Evolutionary conservation across 2,888 invertebrate genomes (phyloP).

Genomic region (Tromatobia lineatoria): DNA sequence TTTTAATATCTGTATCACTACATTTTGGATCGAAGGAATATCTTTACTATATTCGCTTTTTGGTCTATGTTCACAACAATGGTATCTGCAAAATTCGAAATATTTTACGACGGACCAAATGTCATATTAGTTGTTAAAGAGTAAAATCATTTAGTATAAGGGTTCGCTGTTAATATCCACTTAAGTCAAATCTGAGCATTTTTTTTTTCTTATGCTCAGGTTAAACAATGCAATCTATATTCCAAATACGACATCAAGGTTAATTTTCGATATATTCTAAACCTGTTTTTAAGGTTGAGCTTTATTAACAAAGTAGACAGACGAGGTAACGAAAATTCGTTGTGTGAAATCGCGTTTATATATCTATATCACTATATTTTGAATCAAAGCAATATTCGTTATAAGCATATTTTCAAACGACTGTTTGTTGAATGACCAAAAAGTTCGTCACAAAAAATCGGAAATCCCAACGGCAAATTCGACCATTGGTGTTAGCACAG

Average conservation of each 20-base stretch:
- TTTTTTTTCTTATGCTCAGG: not conserved
- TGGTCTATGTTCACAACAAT: not conserved
- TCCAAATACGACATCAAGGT: too few relatives aligned
- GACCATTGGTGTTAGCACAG: conserved; percentile 23
- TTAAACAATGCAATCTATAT: not conserved
- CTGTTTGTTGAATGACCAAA: conserved; percentile 75
- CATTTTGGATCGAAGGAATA: too few relatives aligned
- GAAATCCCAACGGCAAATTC: conserved; percentile 71
- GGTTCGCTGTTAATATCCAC: too few relatives aligned
- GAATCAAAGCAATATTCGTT: not conserved
- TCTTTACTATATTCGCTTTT: not conserved
- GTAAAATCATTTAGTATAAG: too few relatives aligned
- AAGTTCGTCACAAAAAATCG: conserved; percentile 77
- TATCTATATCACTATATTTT: not conserved
- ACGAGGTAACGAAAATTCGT: too few relatives aligned
- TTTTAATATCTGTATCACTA: not conserved
- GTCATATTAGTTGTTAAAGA: not conserved
- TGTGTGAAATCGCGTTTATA: not conserved
- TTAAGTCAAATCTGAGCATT: too few relatives aligned
- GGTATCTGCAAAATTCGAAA: not conserved
- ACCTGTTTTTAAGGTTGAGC: too few relatives aligned
- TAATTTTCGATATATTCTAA: too few relatives aligned
- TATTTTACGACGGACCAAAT: not conserved
- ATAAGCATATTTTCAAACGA: not conserved
- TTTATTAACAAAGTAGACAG: too few relatives aligned